Percentiles rank a stretch among this genome's conserved stretches.
phyloP scores from a whole-genome alignment of 2,797 vertebrate genomes.

The Chromis chromis region DNA sequence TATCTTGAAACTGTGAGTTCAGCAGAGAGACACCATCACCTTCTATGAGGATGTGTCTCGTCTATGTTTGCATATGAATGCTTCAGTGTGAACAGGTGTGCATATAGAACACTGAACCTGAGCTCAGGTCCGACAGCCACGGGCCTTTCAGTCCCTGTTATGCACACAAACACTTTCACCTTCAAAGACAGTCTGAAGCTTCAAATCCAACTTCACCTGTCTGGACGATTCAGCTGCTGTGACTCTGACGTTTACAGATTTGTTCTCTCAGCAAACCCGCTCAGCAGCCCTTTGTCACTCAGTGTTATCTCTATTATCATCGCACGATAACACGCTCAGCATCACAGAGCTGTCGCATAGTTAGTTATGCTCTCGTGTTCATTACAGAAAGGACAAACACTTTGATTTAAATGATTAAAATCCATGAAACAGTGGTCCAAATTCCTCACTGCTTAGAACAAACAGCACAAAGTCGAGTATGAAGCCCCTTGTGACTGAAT shows the following conservation, averaged over 20 bases:
- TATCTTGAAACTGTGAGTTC: background rate
- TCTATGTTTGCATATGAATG: constrained; percentile 27
- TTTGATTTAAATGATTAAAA: no score
- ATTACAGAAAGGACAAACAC: background rate
- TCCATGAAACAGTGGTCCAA: no score
- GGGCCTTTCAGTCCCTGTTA: background rate
- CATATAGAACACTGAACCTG: background rate
- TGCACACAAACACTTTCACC: constrained; percentile 24
- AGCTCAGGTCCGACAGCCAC: background rate
- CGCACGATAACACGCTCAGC: no score
- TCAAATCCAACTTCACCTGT: constrained; percentile 3
- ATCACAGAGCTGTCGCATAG: no score
- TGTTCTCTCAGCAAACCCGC: background rate
- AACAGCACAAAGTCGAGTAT: background rate
- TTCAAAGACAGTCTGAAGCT: constrained; percentile 15
- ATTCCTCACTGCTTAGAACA: no score
- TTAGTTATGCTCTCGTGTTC: no score
- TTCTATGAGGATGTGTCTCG: background rate
- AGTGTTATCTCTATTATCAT: background rate
- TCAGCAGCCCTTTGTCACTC: background rate
- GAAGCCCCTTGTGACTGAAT: background rate
- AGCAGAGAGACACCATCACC: background rate
- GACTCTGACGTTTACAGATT: constrained; percentile 10
- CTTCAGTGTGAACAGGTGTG: constrained; percentile 17
- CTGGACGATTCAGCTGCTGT: background rate